Evolutionary conservation across 2,113 vertebrate species (phyloP).

Genomic region (Rhadina sibilatrix): DNA sequence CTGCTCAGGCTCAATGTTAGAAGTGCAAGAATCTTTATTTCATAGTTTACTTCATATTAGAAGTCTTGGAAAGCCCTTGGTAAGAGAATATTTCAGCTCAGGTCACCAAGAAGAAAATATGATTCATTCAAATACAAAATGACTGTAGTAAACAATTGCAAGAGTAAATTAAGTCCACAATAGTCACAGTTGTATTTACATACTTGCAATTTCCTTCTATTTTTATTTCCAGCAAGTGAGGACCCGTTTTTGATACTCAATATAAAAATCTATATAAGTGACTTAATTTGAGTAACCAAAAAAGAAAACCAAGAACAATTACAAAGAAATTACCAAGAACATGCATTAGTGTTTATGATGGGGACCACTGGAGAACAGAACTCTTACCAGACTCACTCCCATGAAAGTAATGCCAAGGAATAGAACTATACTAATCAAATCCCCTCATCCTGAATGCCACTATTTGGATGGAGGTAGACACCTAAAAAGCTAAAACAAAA

Average conservation of each 20-base stretch:
- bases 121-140: neutral
- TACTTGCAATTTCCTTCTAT: neutral
- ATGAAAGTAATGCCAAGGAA: neutral
- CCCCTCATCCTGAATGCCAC: neutral
- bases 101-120: neutral
- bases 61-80: neutral
- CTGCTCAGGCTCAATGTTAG: accelerated
- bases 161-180: neutral
- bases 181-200: neutral
- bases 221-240: neutral
- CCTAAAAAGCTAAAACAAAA: neutral
- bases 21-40: neutral
- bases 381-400: neutral
- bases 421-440: neutral
- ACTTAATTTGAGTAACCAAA: neutral
- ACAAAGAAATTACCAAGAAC: neutral
- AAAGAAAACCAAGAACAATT: neutral
- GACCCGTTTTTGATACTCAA: neutral
- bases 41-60: neutral
- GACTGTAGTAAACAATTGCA: neutral
- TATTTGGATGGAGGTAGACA: neutral
- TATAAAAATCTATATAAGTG: neutral
- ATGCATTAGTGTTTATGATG: neutral
- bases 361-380: neutral
- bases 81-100: neutral